Evolutionary conservation across 1,140 invertebrate genomes (phyloP).

Genomic region (Magallana angulata): DNA sequence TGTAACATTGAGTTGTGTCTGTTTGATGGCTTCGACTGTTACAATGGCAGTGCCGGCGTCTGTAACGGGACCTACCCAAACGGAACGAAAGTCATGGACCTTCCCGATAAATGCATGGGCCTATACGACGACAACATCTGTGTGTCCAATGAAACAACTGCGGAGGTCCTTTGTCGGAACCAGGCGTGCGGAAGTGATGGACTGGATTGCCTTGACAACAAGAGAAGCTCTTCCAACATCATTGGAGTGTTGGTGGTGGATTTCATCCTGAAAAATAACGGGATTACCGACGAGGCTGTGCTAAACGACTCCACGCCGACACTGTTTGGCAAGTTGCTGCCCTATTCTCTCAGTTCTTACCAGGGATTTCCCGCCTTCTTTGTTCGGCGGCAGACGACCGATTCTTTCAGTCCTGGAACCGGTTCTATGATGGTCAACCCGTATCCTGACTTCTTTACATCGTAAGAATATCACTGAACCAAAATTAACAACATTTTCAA

Average conservation of each 20-base stretch:
- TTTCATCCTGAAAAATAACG: background rate
- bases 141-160: background rate
- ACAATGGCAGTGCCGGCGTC: background rate
- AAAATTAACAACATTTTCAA: background rate
- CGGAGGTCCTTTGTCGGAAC: background rate
- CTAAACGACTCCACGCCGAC: background rate
- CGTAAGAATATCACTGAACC: background rate
- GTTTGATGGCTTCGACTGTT: conserved; percentile 50
- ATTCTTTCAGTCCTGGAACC: background rate
- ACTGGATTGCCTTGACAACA: conserved; percentile 28
- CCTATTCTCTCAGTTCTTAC: background rate
- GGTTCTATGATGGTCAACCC: conserved; percentile 13
- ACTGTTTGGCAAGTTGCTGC: conserved; percentile 8
- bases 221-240: background rate
- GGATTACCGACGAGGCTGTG: background rate
- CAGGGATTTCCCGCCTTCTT: background rate
- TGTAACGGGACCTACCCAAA: conserved; percentile 32
- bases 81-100: background rate
- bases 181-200: conserved; percentile 45
- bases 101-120: background rate
- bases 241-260: conserved; percentile 16
- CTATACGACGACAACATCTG: background rate
- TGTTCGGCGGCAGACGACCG: background rate
- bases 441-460: background rate
- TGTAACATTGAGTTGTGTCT: conserved; percentile 50